Conservation (phyloP, 1,140 invertebrate species). For the Ips typographus region DNA sequence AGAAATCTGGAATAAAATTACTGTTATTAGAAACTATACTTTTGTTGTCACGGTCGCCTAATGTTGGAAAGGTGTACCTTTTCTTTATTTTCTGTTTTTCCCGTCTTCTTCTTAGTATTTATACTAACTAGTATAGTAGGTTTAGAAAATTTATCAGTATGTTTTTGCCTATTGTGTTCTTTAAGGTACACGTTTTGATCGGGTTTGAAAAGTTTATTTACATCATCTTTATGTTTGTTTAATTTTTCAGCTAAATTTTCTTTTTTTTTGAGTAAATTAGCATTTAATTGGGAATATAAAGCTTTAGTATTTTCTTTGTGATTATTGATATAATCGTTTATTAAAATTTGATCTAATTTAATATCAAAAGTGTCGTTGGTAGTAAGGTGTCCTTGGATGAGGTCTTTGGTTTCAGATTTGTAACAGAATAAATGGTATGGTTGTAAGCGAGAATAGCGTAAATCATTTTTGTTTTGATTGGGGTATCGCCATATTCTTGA, state of each 20-base stretch:
- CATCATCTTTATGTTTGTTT: constrained; percentile 7
- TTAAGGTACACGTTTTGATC: constrained; percentile 14
- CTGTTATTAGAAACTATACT: constrained; percentile 16
- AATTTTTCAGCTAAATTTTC: constrained; percentile 10
- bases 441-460: constrained; percentile 33
- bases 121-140: neutral
- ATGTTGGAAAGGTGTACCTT: constrained; percentile 20
- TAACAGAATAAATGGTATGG: constrained; percentile 17
- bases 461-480: constrained; percentile 15
- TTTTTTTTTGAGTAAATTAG: constrained; percentile 13
- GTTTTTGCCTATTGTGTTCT: constrained; percentile 18
- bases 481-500: constrained; percentile 3
- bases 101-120: neutral
- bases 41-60: constrained; percentile 13
- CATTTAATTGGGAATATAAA: constrained; percentile 13
- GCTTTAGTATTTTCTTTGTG: constrained; percentile 19
- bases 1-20: constrained; percentile 11
- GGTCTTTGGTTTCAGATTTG: constrained; percentile 19
- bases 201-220: constrained; percentile 10
- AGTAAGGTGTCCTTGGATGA: constrained; percentile 11
- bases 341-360: constrained; percentile 12
- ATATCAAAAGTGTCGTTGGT: constrained; percentile 13
- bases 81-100: neutral
- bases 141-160: constrained; percentile 19
- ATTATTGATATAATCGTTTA: constrained; percentile 19